Evolutionary conservation across 2,113 vertebrate species (phyloP), one percentile per base, ranked within the genome.

Genomic region (Phalacrocorax pelagicus): DNA sequence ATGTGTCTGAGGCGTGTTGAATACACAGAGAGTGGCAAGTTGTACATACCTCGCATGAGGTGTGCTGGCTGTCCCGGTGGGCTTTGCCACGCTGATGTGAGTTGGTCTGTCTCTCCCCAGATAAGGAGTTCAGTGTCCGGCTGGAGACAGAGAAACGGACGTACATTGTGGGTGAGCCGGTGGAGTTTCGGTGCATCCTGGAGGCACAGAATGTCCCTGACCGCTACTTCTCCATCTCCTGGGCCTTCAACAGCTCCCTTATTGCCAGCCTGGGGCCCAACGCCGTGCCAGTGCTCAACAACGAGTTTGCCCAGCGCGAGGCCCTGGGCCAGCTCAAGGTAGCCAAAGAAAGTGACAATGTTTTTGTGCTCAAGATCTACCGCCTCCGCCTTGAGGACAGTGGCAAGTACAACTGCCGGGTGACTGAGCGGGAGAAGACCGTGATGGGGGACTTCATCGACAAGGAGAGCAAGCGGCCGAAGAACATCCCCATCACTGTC

Each of bases 241-340:
- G 99, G 99, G 99, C 99, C 96, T 99, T 99, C 98, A 99, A 99
- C 98, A 99, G 99, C 98, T 99, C 99, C 42, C 98, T 99, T 63
- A 98, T 99, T 23, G 99, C 99, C 97, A 99, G 98, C 97, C 98
- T 99, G 97, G 99, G 99, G 63, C 99, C 99, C 54, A 99, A 99
- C 1, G 99, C 99, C 2, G 99, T 99, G 97, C 99, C 99, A 0
- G 88, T 98, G 89, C 98, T 99, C 97, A 99, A 99, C 95, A 97
- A 98, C 0, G 99, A 99, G 40, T 99, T 99, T 12, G 82, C 98
- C 38, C 98, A 98, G 66, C 98, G 99, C 0, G 99, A 99, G 95
- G 98, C 98, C 23, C 94, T 96, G 23, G 99, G 99, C 16, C 99
- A 99, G 90, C 98, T 99, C 78, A 99, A 99, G 3, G 98, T 99